phyloP scores from a whole-genome alignment of 2,797 vertebrate species.

The Mus minutoides region DNA sequence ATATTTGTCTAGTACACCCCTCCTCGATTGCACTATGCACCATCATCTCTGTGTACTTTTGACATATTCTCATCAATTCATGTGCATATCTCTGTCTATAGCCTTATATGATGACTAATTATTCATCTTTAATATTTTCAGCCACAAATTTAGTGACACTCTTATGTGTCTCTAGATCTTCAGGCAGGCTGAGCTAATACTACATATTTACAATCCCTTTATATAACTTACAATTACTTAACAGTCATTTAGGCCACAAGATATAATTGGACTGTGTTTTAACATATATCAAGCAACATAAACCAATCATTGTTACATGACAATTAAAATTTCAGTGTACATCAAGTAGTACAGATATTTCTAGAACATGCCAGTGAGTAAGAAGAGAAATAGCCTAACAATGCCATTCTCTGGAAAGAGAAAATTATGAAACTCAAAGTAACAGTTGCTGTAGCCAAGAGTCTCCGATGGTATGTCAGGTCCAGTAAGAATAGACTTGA shows the following conservation, averaged over 20 bases:
- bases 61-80: neutral
- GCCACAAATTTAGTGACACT: neutral
- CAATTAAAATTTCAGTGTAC: neutral
- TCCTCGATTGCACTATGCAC: too few relatives aligned
- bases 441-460: neutral
- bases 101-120: neutral
- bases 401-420: fast-evolving
- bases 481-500: neutral
- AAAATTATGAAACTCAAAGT: neutral
- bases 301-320: neutral
- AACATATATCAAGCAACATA: neutral
- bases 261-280: neutral
- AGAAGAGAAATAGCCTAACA: neutral
- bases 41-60: neutral
- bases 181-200: neutral
- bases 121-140: neutral
- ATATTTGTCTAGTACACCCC: neutral
- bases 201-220: neutral
- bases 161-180: neutral
- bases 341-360: neutral
- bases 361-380: neutral
- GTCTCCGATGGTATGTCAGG: neutral
- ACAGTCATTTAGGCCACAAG: neutral
- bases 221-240: neutral
- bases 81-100: fast-evolving